Evolutionary conservation across 53 echinoderm and acorn worm species (phyloP).

Genomic region (Echinometra lucunter): DNA sequence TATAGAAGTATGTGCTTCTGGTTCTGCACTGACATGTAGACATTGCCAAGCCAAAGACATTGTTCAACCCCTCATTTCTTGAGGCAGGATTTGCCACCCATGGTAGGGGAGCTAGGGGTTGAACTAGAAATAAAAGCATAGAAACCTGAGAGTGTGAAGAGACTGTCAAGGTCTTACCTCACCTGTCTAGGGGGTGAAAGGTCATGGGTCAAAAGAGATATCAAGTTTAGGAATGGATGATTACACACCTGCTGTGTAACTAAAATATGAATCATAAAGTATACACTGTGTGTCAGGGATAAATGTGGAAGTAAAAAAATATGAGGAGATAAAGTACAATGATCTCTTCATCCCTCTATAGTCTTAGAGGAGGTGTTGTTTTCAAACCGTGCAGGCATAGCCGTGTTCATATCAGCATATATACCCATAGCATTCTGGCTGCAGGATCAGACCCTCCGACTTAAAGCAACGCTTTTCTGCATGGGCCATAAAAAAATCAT

Average conservation of each 20-base stretch:
- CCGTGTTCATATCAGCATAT: too few species aligned
- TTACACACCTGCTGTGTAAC: constrained; percentile 28
- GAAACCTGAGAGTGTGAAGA: constrained; percentile 8
- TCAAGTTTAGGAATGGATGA: constrained; percentile 19
- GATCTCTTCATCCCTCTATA: constrained; percentile 1
- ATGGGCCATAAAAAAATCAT: too few species aligned
- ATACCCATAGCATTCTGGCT: too few species aligned
- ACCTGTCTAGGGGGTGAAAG: constrained; percentile 11
- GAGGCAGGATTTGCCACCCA: too few species aligned
- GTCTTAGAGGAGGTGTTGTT: neutral
- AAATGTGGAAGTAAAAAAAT: neutral
- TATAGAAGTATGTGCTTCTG: too few species aligned
- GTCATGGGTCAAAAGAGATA: constrained; percentile 38
- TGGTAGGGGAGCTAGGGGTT: too few species aligned
- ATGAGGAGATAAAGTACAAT: neutral
- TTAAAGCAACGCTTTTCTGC: too few species aligned
- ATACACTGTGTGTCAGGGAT: constrained; percentile 29
- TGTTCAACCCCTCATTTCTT: too few species aligned
- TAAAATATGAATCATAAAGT: neutral
- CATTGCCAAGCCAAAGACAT: too few species aligned
- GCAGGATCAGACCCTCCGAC: too few species aligned
- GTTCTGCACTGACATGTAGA: too few species aligned
- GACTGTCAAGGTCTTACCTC: neutral
- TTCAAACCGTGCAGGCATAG: neutral
- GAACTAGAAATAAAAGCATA: neutral